phyloP scores from a whole-genome alignment of 2,113 vertebrate genomes.

The Calypte anna region DNA sequence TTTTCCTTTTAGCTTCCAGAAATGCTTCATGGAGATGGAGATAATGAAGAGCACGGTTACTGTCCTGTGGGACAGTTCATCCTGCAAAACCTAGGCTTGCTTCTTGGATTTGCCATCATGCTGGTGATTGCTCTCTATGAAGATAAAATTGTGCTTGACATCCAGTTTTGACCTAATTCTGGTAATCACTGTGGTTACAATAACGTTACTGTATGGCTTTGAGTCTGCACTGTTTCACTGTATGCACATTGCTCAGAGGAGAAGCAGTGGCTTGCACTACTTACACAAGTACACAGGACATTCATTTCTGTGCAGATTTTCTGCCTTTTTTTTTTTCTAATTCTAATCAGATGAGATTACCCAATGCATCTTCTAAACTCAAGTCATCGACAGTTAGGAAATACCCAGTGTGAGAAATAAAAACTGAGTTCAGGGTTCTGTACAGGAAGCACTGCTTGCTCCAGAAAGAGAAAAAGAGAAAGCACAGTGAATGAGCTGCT shows the following conservation, averaged over 20 bases:
- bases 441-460: not conserved
- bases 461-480: not conserved
- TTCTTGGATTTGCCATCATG: slow-evolving; percentile 95
- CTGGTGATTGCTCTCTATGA: slow-evolving; percentile 97
- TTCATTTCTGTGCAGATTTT: slow-evolving; percentile 5
- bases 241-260: slow-evolving; percentile 67
- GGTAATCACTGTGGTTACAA: slow-evolving; percentile 42
- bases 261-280: slow-evolving; percentile 62
- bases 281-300: slow-evolving; percentile 44
- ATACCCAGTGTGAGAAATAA: not conserved
- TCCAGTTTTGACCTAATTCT: slow-evolving; percentile 84
- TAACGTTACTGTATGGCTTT: slow-evolving; percentile 59
- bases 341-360: not conserved
- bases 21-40: slow-evolving; percentile 96
- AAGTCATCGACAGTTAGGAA: not conserved
- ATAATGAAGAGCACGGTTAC: slow-evolving; percentile 92
- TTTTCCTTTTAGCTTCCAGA: slow-evolving; percentile 87
- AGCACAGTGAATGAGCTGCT: not conserved
- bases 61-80: slow-evolving; percentile 92
- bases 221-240: slow-evolving; percentile 65
- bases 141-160: slow-evolving; percentile 92
- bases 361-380: not conserved
- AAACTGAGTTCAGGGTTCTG: not conserved
- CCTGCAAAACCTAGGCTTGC: slow-evolving; percentile 93
- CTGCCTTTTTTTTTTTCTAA: slow-evolving; percentile 22